Conservation (phyloP, 2,113 vertebrate species). For the Cygnus buccinator region DNA sequence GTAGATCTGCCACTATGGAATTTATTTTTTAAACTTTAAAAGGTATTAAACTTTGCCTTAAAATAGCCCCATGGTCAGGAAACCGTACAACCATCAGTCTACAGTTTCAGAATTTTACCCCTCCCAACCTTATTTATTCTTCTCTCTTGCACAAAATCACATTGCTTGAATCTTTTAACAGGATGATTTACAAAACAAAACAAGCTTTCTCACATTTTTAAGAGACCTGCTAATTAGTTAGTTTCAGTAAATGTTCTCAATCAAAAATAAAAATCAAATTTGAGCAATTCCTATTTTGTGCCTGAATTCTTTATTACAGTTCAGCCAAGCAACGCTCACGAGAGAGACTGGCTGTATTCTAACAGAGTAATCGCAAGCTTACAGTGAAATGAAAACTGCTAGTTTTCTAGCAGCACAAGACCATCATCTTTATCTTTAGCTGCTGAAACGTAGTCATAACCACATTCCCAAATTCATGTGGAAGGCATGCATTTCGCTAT, state of each 20-base stretch:
- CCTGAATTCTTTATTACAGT: neutral
- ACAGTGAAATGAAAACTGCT: neutral
- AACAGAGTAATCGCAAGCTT: neutral
- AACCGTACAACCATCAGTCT: neutral
- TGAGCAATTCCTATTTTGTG: neutral
- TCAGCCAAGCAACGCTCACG: neutral
- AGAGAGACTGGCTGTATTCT: neutral
- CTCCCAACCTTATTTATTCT: neutral
- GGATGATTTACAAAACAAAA: conserved; percentile 8
- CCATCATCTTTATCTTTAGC: conserved; percentile 12
- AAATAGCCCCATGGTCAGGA: neutral
- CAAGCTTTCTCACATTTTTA: neutral
- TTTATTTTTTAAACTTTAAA: neutral
- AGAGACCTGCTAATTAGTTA: neutral
- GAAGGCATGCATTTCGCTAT: neutral
- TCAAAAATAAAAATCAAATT: neutral
- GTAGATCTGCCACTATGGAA: neutral
- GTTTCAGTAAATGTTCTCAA: neutral
- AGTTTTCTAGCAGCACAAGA: neutral
- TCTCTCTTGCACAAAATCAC: conserved; percentile 9
- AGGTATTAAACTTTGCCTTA: neutral
- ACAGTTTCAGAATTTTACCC: neutral
- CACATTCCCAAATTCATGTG: neutral
- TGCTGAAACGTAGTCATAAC: neutral
- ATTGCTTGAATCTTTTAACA: neutral